Conservation (phyloP, 2,888 invertebrate species). For the Calliopum simillimum region DNA sequence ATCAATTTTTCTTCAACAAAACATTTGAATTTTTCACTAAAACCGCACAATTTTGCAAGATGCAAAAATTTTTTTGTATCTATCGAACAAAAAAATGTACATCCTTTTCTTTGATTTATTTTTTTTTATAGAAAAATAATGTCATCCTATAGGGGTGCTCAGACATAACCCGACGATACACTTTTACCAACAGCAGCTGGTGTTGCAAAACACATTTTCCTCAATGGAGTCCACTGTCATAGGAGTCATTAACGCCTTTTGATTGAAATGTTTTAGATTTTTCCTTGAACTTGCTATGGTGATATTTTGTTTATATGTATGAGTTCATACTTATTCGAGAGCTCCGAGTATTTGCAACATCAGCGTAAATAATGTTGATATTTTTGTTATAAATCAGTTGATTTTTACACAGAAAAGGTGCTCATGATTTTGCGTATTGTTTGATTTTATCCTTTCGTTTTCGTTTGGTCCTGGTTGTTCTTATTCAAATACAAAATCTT, state of each 20-base stretch:
- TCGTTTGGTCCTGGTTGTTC: constrained; percentile 28
- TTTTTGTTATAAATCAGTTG: constrained; percentile 4
- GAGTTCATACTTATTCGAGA: constrained; percentile 25
- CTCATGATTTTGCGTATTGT: constrained; percentile 43
- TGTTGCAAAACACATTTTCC: not conserved
- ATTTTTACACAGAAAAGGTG: constrained; percentile 33
- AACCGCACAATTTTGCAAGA: constrained; percentile 37
- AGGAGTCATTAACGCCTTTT: constrained; percentile 41
- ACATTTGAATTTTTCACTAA: constrained; percentile 23
- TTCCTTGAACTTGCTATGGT: not conserved
- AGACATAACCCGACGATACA: not conserved
- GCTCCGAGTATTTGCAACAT: constrained; percentile 29
- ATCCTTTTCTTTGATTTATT: constrained; percentile 10
- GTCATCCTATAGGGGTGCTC: constrained; percentile 21
- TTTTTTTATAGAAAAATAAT: constrained; percentile 13
- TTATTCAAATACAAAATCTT: constrained; percentile 30
- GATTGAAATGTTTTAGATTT: constrained; percentile 39
- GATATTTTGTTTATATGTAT: not conserved
- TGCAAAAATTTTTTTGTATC: constrained; percentile 33
- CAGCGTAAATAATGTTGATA: constrained; percentile 28
- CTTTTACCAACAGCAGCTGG: constrained; percentile 32
- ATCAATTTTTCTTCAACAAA: constrained; percentile 33
- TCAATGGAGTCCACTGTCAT: constrained; percentile 35
- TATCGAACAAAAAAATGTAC: not conserved
- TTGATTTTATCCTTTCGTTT: constrained; percentile 39